phyloP scores from a whole-genome alignment of 2,888 invertebrate species.

The Eugnorisma glareosa region DNA sequence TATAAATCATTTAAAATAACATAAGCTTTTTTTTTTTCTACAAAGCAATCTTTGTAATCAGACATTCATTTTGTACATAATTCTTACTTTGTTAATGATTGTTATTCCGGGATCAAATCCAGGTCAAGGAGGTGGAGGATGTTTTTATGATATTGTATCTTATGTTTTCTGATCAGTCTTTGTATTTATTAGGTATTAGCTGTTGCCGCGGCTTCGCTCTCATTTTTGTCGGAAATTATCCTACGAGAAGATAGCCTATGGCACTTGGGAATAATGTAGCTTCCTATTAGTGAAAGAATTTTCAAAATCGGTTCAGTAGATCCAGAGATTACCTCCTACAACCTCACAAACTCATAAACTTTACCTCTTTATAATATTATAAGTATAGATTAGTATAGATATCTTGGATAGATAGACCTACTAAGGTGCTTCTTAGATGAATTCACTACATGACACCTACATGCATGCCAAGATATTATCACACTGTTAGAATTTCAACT shows the following conservation, averaged over 20 bases:
- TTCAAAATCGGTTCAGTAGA: too few relatives aligned
- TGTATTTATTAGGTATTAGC: not conserved
- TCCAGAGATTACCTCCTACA: too few relatives aligned
- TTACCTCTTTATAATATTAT: too few relatives aligned
- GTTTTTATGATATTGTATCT: not conserved
- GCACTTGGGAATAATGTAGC: too few relatives aligned
- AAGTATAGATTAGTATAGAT: too few relatives aligned
- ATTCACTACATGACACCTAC: not conserved
- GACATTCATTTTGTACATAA: not conserved
- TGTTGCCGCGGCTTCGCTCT: too few relatives aligned
- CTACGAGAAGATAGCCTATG: too few relatives aligned
- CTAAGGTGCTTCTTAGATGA: not conserved
- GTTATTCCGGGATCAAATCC: slow-evolving; percentile 20
- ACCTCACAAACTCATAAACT: too few relatives aligned
- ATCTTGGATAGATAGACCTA: not conserved
- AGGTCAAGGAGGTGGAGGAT: slow-evolving; percentile 6
- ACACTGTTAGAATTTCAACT: not conserved
- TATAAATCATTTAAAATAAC: not conserved
- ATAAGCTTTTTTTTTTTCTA: slow-evolving; percentile 25
- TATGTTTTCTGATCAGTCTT: not conserved
- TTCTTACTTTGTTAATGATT: not conserved
- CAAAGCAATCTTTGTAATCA: not conserved
- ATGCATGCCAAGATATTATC: not conserved
- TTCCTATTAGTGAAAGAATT: too few relatives aligned
- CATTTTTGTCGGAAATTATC: too few relatives aligned